Evolutionary conservation across 1,140 invertebrate species (phyloP), one percentile per base, ranked within the genome.

Genomic region (Bombus sibiricus): DNA sequence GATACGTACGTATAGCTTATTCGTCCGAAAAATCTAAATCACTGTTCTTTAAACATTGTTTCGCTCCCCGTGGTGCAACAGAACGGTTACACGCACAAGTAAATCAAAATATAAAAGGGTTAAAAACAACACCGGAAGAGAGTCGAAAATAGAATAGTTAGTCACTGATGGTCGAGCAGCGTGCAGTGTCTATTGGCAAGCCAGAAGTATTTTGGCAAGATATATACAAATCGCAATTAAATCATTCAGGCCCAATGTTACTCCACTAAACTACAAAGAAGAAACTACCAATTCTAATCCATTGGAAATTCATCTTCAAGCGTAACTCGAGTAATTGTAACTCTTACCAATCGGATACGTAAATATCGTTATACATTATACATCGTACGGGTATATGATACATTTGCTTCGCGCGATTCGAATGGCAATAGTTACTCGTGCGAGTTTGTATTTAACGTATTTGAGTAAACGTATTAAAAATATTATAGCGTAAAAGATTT

Each of bases 61-160:
- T 22, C 47, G 0, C 47, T 53, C 47, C 47, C 47, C 18, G 47
- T 62, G 59, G 59, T 62, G 28, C 59, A 13, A 62, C 28, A 32
- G 39, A 72, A 80, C 32, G 37, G 77, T 37, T 22, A 85, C 83
- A 43, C 43, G 39, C 68, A 3, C 76, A 41, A 39, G 77, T 79
- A 64, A 85, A 85, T 85, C 53, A 85, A 85, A 85, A 85, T 85
- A 85, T 73, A 85, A 85, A 80, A 71, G 39, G 13, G 83, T 85
- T 85, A 85, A 85, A 85, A 85, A 71, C 83, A 85, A 80, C 83
- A 80, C 77, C 83, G 83, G 83, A 85, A 85, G 83, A 85, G 75
- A 73, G 57, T 80, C 83, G 77, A 80, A 85, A 85, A 85, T 85
- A 85, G 83, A 85, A 34, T 32, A 80, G 53, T 85, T 85, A 85